Evolutionary conservation across 2,113 vertebrate genomes (phyloP).

Genomic region (Apaloderma vittatum): DNA sequence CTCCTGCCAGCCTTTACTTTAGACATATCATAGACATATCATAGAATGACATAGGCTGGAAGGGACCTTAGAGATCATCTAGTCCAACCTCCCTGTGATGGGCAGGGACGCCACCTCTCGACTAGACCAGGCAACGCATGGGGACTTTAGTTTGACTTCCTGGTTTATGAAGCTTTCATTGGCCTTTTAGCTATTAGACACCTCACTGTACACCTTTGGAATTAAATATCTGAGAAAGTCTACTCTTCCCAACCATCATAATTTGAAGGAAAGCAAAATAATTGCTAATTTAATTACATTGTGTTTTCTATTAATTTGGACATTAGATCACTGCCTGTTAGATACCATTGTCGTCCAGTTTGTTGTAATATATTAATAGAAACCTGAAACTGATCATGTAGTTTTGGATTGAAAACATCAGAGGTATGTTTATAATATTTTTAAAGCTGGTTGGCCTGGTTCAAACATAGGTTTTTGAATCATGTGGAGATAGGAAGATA

Average conservation of each 20-base stretch:
- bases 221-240: background rate
- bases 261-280: background rate
- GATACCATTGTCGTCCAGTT: background rate
- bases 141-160: background rate
- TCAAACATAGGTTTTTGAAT: background rate
- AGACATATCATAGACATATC: too few relatives aligned
- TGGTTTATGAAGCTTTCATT: background rate
- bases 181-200: background rate
- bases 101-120: too few relatives aligned
- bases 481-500: background rate
- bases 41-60: too few relatives aligned
- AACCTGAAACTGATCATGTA: background rate
- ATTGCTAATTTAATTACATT: background rate
- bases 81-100: too few relatives aligned
- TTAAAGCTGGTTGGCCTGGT: background rate
- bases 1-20: background rate
- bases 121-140: too few relatives aligned
- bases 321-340: background rate
- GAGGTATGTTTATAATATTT: background rate
- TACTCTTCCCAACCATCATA: background rate
- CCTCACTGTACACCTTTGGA: fast-evolving
- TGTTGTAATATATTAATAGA: background rate
- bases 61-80: too few relatives aligned
- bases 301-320: background rate
- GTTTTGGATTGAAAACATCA: background rate